A percentile compares a stretch with the other conserved stretches of the same genome.
phyloP scores from a whole-genome alignment of 2,888 invertebrate species.

The Volucella bombylans region DNA sequence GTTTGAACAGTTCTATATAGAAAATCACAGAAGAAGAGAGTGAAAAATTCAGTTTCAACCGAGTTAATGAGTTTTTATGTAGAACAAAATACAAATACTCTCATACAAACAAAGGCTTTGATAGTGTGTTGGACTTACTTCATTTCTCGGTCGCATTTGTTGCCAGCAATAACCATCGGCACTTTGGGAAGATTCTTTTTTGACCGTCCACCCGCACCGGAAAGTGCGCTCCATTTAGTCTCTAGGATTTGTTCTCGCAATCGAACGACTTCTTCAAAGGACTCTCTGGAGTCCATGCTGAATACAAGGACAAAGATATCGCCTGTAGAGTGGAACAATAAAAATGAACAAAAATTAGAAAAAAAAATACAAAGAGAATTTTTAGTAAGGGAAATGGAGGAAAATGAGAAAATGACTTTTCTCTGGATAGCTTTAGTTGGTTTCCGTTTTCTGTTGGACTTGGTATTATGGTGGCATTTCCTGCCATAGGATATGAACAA shows the following conservation, averaged over 20 bases:
- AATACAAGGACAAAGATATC: conserved; percentile 91
- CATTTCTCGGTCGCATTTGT: conserved; percentile 92
- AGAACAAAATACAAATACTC: not conserved
- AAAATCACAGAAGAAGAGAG: conserved; percentile 29
- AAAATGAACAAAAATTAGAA: conserved; percentile 12
- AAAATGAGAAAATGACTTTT: too few relatives aligned
- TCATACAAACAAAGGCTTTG: not conserved
- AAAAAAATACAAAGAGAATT: not conserved
- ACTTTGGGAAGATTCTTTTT: conserved; percentile 88
- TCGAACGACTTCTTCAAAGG: conserved; percentile 92
- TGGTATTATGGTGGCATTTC: too few relatives aligned
- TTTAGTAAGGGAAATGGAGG: not conserved
- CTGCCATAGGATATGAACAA: not conserved
- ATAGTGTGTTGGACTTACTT: conserved; percentile 83
- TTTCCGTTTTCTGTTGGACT: too few relatives aligned
- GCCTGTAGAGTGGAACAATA: conserved; percentile 83
- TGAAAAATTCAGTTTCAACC: not conserved
- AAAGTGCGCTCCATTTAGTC: conserved; percentile 89
- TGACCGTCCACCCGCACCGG: conserved; percentile 84
- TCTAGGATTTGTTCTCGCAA: conserved; percentile 91
- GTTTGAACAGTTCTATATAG: conserved; percentile 88
- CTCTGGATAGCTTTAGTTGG: too few relatives aligned
- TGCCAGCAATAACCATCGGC: conserved; percentile 94
- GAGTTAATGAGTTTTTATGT: conserved; percentile 13
- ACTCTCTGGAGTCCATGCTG: conserved; percentile 92